phyloP scores from a whole-genome alignment of 1,140 invertebrate species.

The Cotesia chilonis region DNA sequence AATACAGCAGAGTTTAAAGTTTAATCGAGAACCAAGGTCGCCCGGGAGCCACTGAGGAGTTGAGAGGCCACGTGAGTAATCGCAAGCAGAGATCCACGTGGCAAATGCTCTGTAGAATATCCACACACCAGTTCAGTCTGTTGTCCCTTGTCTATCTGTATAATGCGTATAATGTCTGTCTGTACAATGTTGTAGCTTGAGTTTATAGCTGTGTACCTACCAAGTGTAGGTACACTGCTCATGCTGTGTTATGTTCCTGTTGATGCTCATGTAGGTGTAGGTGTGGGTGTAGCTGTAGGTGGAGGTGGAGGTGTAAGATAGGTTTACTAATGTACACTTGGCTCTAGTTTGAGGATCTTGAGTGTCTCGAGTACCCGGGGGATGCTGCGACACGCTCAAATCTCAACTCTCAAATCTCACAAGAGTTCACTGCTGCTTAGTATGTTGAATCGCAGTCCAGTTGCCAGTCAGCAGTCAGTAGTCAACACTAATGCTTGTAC shows the following conservation, averaged over 20 bases:
- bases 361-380: slow-evolving; percentile 13
- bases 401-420: slow-evolving; percentile 8
- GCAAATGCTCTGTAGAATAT: slow-evolving; percentile 3
- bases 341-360: not conserved
- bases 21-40: slow-evolving; percentile 51
- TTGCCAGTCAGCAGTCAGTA: not conserved
- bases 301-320: not conserved
- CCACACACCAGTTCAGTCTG: no score
- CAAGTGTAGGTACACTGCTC: no score
- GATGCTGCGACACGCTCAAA: slow-evolving; percentile 30
- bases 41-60: slow-evolving; percentile 15
- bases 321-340: no score
- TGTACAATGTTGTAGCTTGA: no score
- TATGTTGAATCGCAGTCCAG: slow-evolving; percentile 1
- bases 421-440: slow-evolving; percentile 16
- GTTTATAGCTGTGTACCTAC: no score
- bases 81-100: slow-evolving; percentile 43
- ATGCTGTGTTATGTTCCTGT: no score
- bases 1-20: slow-evolving; percentile 36
- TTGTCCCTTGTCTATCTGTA: no score
- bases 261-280: no score
- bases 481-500: not conserved
- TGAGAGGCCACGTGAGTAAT: slow-evolving; percentile 46
- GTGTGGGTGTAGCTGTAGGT: not conserved
- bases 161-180: no score